Evolutionary conservation across 2,113 vertebrate species (phyloP).

Genomic region (Phrynosoma blainvillii): DNA sequence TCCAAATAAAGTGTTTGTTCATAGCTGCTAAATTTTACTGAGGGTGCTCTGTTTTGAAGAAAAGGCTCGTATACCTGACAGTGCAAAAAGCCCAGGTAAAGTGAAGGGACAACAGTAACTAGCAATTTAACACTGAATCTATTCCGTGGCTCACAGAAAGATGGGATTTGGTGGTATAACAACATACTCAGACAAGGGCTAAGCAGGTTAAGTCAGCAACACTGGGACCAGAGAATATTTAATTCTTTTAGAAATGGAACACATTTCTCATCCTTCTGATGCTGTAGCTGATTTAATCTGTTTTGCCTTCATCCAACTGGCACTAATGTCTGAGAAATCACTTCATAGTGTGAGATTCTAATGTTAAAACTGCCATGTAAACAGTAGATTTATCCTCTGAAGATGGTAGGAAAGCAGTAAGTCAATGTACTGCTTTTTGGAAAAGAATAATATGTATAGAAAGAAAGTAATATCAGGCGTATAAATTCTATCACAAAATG

Average conservation of each 20-base stretch:
- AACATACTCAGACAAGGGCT: background rate
- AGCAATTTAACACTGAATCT: background rate
- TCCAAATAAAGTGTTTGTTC: background rate
- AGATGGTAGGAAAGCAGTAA: background rate
- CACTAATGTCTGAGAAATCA: constrained; percentile 34
- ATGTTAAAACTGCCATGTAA: constrained; percentile 20
- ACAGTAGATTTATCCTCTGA: constrained; percentile 26
- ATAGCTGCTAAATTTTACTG: background rate
- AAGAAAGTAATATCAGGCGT: constrained; percentile 7
- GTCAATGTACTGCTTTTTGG: background rate
- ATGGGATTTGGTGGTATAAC: too few species aligned
- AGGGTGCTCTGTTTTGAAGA: background rate
- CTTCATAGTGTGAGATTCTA: constrained; percentile 9
- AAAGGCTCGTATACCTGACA: background rate
- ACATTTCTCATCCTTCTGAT: background rate
- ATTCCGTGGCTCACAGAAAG: background rate
- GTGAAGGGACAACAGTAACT: background rate
- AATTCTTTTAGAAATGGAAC: background rate
- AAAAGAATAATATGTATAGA: background rate
- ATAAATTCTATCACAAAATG: constrained; percentile 11
- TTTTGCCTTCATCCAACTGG: constrained; percentile 25
- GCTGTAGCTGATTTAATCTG: constrained; percentile 5
- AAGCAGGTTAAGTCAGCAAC: background rate
- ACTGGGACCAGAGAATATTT: background rate
- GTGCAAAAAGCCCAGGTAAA: background rate